A percentile compares a stretch with the other conserved stretches of the same genome.
These are phyloP conservation scores for Porites divaricata DNA, from an alignment of 92 coral and sea anemone genomes.

Conservation along the genomic window DNA sequence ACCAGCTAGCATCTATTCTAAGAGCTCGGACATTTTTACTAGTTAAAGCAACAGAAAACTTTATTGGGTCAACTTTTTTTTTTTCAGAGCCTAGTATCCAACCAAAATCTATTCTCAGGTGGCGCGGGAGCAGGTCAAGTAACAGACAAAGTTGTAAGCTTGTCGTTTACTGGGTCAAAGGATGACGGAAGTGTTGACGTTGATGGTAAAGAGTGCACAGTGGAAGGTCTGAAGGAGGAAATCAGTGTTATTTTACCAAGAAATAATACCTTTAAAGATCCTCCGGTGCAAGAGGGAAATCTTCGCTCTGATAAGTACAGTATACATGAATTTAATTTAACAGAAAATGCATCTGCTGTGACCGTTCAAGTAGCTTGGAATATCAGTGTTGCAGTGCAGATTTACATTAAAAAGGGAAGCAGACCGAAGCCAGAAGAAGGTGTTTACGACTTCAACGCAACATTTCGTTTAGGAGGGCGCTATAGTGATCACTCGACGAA, in stretches of 20 bases:
- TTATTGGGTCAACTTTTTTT: too few species aligned
- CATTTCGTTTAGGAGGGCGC: conserved; percentile 32
- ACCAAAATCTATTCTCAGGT: conserved; percentile 1
- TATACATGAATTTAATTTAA: conserved; percentile 24
- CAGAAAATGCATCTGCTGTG: conserved; percentile 57
- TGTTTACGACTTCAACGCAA: conserved; percentile 53
- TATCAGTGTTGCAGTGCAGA: conserved; percentile 27
- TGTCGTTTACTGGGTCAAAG: neutral
- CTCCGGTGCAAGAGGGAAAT: too few species aligned
- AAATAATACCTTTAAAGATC: neutral
- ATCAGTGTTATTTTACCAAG: conserved; percentile 40
- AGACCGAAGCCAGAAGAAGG: conserved; percentile 42
- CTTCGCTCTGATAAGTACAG: neutral
- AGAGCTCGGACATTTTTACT: too few species aligned
- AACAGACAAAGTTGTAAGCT: neutral
- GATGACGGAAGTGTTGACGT: neutral
- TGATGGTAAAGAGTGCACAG: neutral
- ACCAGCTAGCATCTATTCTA: too few species aligned
- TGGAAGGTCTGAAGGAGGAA: neutral
- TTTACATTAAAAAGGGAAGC: conserved; percentile 62
- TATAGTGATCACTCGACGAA: neutral
- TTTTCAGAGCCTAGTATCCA: neutral
- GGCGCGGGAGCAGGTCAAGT: conserved; percentile 7
- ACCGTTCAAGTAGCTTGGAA: conserved; percentile 46
- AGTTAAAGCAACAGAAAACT: too few species aligned